Percentiles rank a stretch among this genome's conserved stretches.
phyloP scores from a whole-genome alignment of 2,113 vertebrate genomes.

The Ictidomys tridecemlineatus region DNA sequence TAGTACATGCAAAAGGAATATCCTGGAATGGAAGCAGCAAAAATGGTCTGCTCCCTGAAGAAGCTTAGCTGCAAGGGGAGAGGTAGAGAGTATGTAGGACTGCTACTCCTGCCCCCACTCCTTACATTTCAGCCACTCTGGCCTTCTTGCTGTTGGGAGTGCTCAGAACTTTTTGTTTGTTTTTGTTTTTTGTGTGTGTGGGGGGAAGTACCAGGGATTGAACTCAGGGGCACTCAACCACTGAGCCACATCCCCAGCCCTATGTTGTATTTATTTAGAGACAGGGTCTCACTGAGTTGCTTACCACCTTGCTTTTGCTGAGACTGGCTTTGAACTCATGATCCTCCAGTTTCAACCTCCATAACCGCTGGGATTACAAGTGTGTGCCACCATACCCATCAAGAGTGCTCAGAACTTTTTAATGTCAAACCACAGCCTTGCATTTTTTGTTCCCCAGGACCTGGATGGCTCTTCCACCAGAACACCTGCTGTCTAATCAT shows the following conservation, averaged over 20 bases:
- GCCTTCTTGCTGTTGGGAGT: background rate
- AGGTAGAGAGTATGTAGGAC: background rate
- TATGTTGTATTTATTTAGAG: no score
- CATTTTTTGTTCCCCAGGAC: background rate
- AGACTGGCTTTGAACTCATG: no score
- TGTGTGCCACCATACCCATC: no score
- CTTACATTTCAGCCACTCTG: background rate
- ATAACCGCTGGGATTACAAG: no score
- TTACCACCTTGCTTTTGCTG: no score
- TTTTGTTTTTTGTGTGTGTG: no score
- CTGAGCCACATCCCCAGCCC: no score
- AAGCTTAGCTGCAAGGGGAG: background rate
- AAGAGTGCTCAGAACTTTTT: background rate
- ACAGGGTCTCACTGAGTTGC: no score
- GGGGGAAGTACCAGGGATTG: no score
- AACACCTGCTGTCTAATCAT: background rate
- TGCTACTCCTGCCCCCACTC: background rate
- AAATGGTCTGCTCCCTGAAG: background rate
- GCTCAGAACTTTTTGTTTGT: background rate
- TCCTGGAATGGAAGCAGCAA: background rate
- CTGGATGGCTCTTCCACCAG: background rate
- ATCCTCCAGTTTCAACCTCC: no score
- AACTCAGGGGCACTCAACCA: no score
- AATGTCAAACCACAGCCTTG: background rate
- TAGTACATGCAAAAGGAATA: background rate